Evolutionary conservation across 2,797 vertebrate species (phyloP).

Genomic region (Pempheris klunzingeri): DNA sequence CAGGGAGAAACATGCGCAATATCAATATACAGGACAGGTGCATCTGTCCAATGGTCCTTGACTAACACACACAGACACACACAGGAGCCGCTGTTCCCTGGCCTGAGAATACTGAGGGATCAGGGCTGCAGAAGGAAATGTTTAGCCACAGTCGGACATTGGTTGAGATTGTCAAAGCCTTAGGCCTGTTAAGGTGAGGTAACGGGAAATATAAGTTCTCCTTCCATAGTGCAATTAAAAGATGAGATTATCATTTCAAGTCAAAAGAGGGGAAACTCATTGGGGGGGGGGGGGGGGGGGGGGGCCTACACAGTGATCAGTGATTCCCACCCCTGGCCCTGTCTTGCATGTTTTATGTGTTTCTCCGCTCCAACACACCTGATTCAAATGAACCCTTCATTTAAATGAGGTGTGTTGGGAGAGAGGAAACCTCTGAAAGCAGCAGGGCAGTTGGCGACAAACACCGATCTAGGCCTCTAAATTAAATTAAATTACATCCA

Average conservation of each 20-base stretch:
- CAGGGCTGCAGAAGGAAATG: constrained; percentile 53
- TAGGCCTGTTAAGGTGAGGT: constrained; percentile 74
- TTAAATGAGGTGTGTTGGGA: too few species aligned
- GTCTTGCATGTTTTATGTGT: too few species aligned
- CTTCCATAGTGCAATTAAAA: constrained; percentile 83
- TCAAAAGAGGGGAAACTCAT: constrained; percentile 58
- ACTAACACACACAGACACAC: constrained; percentile 18
- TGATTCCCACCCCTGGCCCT: too few species aligned
- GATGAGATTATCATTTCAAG: constrained; percentile 74
- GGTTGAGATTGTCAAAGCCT: constrained; percentile 79
- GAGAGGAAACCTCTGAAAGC: too few species aligned
- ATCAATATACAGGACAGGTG: constrained; percentile 36
- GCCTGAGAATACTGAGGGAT: constrained; percentile 63
- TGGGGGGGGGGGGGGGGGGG: too few species aligned
- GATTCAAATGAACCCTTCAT: too few species aligned
- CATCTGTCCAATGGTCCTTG: constrained; percentile 48
- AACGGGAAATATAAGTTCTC: constrained; percentile 71
- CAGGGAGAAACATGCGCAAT: constrained; percentile 34
- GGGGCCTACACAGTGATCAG: too few species aligned
- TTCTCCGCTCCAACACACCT: too few species aligned
- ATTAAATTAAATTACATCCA: too few species aligned
- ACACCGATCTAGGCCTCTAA: constrained; percentile 29
- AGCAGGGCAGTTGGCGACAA: too few species aligned
- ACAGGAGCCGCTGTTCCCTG: constrained; percentile 33
- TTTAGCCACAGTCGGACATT: constrained; percentile 60